These are phyloP conservation scores for Charaxes varanes DNA, from an alignment of 1,140 invertebrate species.

Conservation along the genomic window DNA sequence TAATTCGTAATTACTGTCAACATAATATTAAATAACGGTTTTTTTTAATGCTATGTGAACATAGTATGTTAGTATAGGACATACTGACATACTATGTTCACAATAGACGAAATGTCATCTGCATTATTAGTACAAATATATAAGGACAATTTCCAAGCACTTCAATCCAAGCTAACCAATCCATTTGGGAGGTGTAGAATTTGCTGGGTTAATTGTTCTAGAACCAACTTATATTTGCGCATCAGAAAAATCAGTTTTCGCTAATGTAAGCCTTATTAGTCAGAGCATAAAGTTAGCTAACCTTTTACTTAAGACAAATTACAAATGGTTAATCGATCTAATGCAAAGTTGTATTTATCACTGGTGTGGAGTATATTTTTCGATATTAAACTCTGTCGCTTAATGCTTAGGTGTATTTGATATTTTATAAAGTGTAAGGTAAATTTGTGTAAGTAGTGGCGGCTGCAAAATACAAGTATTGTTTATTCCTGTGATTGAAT, in stretches of 20 bases:
- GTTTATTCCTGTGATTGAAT: constrained; percentile 43
- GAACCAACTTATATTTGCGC: constrained; percentile 11
- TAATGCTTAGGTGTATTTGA: constrained; percentile 1
- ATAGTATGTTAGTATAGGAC: too few species aligned
- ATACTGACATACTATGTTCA: too few species aligned
- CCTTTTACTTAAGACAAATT: background rate
- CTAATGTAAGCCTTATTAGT: background rate
- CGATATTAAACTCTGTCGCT: constrained; percentile 10
- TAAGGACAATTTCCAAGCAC: constrained; percentile 38
- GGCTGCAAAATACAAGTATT: constrained; percentile 45
- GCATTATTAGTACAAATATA: constrained; percentile 24
- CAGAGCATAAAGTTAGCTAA: background rate
- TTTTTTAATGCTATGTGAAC: too few species aligned
- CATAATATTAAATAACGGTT: too few species aligned
- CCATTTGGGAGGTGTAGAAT: constrained; percentile 46
- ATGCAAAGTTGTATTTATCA: constrained; percentile 13
- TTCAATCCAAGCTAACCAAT: constrained; percentile 44
- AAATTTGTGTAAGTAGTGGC: constrained; percentile 24
- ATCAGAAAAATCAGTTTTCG: background rate
- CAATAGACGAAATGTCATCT: constrained; percentile 3
- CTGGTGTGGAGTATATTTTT: background rate
- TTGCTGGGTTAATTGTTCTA: constrained; percentile 39
- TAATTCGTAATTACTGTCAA: too few species aligned
- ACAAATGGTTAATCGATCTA: constrained; percentile 29
- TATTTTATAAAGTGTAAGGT: background rate